A percentile compares a stretch with the other conserved stretches of the same genome.
Evolutionary conservation across 2,113 vertebrate genomes (phyloP).

Genomic region (Tiliqua scincoides): DNA sequence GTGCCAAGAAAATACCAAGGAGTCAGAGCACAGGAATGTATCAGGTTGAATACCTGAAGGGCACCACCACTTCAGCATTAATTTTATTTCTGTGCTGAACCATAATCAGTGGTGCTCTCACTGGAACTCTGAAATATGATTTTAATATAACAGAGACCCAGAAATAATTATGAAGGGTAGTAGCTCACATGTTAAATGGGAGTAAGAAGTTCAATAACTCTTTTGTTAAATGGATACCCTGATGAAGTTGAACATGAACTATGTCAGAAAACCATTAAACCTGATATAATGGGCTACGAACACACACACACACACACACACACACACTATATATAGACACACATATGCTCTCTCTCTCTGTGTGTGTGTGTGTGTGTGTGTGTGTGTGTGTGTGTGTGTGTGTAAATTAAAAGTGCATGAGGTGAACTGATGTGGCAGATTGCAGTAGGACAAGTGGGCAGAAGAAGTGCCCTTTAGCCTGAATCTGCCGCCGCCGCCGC

Average conservation of each 20-base stretch:
- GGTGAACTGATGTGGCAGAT: too few species aligned
- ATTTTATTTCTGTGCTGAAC: conserved; percentile 25
- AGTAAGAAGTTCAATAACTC: conserved; percentile 55
- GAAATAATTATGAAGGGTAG: conserved; percentile 60
- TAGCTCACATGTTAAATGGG: conserved; percentile 35
- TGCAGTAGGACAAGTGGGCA: too few species aligned
- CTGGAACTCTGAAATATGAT: conserved; percentile 39
- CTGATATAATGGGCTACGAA: background rate
- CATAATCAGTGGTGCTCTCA: conserved; percentile 4
- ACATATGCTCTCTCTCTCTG: too few species aligned
- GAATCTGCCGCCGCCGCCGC: too few species aligned
- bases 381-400: background rate
- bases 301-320: too few species aligned
- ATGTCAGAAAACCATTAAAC: conserved; percentile 51
- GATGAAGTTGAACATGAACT: conserved; percentile 70
- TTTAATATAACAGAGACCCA: conserved; percentile 31
- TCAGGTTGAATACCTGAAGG: conserved; percentile 30
- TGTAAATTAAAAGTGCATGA: conserved; percentile 33
- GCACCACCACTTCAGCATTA: conserved; percentile 10
- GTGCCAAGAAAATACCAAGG: conserved; percentile 22
- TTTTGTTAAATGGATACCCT: conserved; percentile 63
- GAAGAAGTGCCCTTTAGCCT: too few species aligned
- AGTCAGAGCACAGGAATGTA: conserved; percentile 18
- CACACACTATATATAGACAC: too few species aligned
- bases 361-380: too few species aligned